Base-by-base conservation (phyloP, 2,888 invertebrate genomes). In the Clusia tigrina region DNA sequence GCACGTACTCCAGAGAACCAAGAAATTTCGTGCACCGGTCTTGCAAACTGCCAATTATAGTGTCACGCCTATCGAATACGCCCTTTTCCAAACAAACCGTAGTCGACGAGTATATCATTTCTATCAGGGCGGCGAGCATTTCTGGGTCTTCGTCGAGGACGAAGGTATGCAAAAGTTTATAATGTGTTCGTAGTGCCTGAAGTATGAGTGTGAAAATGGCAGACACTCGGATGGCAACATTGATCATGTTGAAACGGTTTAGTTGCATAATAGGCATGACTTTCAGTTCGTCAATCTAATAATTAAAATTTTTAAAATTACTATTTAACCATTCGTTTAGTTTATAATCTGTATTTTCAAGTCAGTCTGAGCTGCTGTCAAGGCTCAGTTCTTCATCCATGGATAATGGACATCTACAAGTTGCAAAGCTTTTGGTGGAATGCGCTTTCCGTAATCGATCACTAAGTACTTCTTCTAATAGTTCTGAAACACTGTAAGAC, bases 121-220 rank as follows among this genome's bases (percentile, higher is more conserved):
- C 74, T 22, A 81, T 70, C 12, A 83, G 70, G 15, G 85, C 83
- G 57, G 84, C 85, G 18, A 89, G 74, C 71, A 88, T 88, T 24
- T 86, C 86, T 1, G 86, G 85, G 64, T 85, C 82, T 56, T 84
- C 85, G 63, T 83, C 84, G 9, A 85, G 77, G 15, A 86, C 80
- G 3, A 88, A 86, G 63, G 83, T 85, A 0, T 87, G 86, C 66
- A 89, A 76, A 68, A 89, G 87, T 26, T 85, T 84, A 38, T 80
- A 76, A 67, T 85, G 87, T 0, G 84, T 81, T 60, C 86, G 81
- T 62, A 88, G 69, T 2, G 86, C 87, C 69, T 87, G 85, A 6
- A 84, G 72, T 20, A 88, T 77, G 37, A 86, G 79, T n/a, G 86
- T 86, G 73, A 87, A 86, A 26, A 81, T 71, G 22, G 67, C 69